Percentiles rank a stretch among this genome's conserved stretches.
phyloP scores from a whole-genome alignment of 2,888 invertebrate species.

The Belgica antarctica region DNA sequence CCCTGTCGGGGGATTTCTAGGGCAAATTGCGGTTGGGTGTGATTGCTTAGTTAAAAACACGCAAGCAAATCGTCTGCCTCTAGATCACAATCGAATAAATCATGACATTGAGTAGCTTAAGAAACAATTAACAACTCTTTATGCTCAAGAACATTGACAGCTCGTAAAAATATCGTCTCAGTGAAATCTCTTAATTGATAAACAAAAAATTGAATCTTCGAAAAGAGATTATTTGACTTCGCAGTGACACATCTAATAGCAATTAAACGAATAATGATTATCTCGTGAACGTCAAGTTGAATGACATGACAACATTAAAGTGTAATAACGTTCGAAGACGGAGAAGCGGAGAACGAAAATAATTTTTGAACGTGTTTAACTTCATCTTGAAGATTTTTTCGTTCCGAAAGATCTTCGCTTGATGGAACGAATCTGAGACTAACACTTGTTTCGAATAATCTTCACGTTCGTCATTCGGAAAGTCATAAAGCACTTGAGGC shows the following conservation, averaged over 20 bases:
- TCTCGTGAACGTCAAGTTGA: constrained; percentile 25
- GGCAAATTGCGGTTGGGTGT: background rate
- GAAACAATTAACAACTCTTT: constrained; percentile 14
- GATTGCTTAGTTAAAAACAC: background rate
- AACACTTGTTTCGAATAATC: background rate
- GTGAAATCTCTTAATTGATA: constrained; percentile 23
- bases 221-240: constrained; percentile 25
- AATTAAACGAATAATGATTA: constrained; percentile 30
- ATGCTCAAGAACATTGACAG: constrained; percentile 13
- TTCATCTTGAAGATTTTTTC: background rate
- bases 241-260: constrained; percentile 21
- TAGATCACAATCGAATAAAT: background rate
- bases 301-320: constrained; percentile 30
- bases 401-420: background rate
- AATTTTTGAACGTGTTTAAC: constrained; percentile 5
- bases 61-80: background rate
- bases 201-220: background rate
- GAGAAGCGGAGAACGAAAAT: constrained; percentile 1
- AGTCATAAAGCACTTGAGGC: constrained; percentile 2
- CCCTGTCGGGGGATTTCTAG: no score
- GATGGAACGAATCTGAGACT: background rate
- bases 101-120: background rate
- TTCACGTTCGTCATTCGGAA: background rate
- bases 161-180: background rate
- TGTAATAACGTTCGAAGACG: background rate